Evolutionary conservation across 30 jellyfish, hydroid and myxozoan genomes (phyloP).

Genomic region (Phacellophora camtschatica): DNA sequence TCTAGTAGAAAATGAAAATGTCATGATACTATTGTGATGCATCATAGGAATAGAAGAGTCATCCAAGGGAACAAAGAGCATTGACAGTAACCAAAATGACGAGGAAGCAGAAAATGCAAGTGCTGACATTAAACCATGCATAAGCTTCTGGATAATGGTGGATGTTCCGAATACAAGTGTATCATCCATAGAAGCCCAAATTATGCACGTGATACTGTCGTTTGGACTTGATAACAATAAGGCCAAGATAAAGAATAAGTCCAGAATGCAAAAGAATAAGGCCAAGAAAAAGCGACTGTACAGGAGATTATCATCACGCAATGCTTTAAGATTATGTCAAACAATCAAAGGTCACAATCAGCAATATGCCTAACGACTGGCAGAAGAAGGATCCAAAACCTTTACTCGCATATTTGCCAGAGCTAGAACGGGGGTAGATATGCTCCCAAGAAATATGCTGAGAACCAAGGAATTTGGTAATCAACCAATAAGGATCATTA

Average conservation of each 20-base stretch:
- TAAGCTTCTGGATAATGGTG: background rate
- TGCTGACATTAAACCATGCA: background rate
- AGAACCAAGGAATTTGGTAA: background rate
- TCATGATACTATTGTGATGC: background rate
- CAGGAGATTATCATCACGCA: background rate
- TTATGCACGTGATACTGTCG: background rate
- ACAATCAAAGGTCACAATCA: background rate
- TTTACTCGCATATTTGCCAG: background rate
- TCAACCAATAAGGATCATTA: background rate
- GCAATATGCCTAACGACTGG: background rate
- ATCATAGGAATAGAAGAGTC: background rate
- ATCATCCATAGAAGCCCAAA: no score
- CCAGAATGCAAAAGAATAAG: no score
- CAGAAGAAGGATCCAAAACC: background rate
- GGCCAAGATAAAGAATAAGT: background rate
- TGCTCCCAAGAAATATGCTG: background rate
- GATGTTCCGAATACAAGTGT: background rate
- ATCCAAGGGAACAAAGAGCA: background rate
- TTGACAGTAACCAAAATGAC: background rate
- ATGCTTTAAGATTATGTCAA: background rate
- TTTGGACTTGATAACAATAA: background rate
- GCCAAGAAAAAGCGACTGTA: no score
- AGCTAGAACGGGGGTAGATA: no score
- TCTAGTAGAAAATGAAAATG: background rate
- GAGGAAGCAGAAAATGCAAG: background rate